These are phyloP conservation scores for Sceloporus undulatus DNA, from an alignment of 2,113 vertebrate species.

Conservation along the genomic window DNA sequence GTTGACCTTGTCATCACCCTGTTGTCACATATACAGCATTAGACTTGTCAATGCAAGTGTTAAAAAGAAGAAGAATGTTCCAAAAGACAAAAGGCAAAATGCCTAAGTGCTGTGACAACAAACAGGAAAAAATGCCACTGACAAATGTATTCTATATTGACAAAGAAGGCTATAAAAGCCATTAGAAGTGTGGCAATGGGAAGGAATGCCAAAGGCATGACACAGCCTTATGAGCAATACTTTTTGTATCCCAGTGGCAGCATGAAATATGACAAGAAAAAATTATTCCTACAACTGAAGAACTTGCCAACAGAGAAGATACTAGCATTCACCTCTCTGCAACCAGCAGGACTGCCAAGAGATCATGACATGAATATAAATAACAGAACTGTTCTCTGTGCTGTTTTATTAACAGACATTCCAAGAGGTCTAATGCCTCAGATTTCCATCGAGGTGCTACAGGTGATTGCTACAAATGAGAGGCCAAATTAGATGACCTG, in stretches of 20 bases:
- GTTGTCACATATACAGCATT: background rate
- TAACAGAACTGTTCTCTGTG: background rate
- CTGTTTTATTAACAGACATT: background rate
- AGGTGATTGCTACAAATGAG: background rate
- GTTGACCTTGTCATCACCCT: slow-evolving; percentile 38
- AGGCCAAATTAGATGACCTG: background rate
- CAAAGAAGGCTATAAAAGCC: background rate
- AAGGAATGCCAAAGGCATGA: background rate
- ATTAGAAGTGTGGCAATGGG: background rate
- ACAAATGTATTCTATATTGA: slow-evolving; percentile 8
- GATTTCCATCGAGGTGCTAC: background rate
- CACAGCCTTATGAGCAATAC: background rate
- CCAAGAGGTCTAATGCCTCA: background rate
- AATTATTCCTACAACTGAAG: background rate
- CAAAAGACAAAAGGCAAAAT: slow-evolving; percentile 45
- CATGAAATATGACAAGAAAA: background rate
- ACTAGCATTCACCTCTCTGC: background rate
- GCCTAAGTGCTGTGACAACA: slow-evolving; percentile 17
- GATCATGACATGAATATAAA: background rate
- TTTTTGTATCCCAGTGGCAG: slow-evolving; percentile 26
- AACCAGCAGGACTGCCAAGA: background rate
- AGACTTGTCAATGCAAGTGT: slow-evolving; percentile 34
- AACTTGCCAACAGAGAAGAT: background rate
- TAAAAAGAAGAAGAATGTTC: slow-evolving; percentile 1
- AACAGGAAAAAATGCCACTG: background rate